Conservation (phyloP, 2,888 invertebrate species). For the Timandra comae region DNA sequence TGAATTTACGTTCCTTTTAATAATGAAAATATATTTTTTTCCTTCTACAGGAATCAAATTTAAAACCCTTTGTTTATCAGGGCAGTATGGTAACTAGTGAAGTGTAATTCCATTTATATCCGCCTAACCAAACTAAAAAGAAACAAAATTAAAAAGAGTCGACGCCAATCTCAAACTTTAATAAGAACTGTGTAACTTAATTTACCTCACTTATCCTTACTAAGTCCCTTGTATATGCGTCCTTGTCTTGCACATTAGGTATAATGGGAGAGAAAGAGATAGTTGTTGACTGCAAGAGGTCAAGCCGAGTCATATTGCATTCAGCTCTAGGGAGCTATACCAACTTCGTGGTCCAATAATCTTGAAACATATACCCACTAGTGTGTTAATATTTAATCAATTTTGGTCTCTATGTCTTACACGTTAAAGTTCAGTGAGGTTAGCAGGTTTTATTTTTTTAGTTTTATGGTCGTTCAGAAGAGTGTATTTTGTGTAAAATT, state of each 20-base stretch:
- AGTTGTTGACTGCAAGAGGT: conserved; percentile 7
- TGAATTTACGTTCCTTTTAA: too few relatives aligned
- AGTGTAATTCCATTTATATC: too few relatives aligned
- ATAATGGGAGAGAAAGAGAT: not conserved
- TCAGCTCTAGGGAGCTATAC: conserved; percentile 14
- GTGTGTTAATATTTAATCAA: conserved; percentile 8
- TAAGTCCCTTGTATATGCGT: not conserved
- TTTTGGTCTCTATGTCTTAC: conserved; percentile 7
- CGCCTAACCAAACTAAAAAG: too few relatives aligned
- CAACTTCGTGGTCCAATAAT: conserved; percentile 11
- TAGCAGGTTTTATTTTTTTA: not conserved
- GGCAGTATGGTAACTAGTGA: too few relatives aligned
- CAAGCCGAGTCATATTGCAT: conserved; percentile 14
- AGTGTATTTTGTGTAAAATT: too few relatives aligned
- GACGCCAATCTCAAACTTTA: too few relatives aligned
- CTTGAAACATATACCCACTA: conserved; percentile 4
- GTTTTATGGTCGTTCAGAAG: not conserved
- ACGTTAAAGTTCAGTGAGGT: conserved; percentile 3
- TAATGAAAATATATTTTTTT: too few relatives aligned
- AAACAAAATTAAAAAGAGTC: too few relatives aligned
- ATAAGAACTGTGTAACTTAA: too few relatives aligned
- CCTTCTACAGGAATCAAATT: too few relatives aligned
- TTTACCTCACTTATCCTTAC: too few relatives aligned
- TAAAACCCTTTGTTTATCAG: too few relatives aligned
- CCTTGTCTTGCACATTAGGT: conserved; percentile 6